Base-by-base conservation (phyloP, 2,797 vertebrate genomes). In the Spinibarbus caldwelli region DNA sequence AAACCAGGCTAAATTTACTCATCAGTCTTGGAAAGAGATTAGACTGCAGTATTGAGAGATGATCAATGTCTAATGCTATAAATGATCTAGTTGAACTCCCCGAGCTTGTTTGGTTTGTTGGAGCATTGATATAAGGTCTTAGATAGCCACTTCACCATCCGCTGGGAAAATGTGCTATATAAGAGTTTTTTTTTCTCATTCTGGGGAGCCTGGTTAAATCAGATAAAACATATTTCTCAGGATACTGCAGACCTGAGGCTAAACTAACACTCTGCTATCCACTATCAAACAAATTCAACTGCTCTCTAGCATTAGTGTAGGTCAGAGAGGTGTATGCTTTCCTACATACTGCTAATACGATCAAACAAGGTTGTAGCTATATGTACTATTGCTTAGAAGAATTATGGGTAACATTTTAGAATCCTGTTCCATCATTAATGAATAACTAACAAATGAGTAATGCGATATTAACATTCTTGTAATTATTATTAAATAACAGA, bases 1-100 rank as follows among this genome's bases (percentile, higher is more conserved):
- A 85, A 79, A 85, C 66, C 52, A 12, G 31, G 52, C 76, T 71
- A 79, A 78, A 64, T 85, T 64, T 59, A 79, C 83, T 80, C 77
- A 85, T 80, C 66, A 57, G 66, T 31, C 41, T 85, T 64, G 5
- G 64, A n/a, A 19, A 84, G 64, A 71, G 76, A 77, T 54, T 84
- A 78, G 62, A 52, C 34, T 11, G 47, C 72, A 45, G 21, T 85
- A 79, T 85, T 79, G 77, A 80, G 49, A 80, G 77, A 72, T 72
- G 76, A 85, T 72, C 83, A 26, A 85, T 85, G 52, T 23, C 29
- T 64, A 47, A 59, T 79, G 75, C 83, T 57, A 79, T 67, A 79
- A 71, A 85, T 36, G 52, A 79, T 85, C 83, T 47, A 71, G 83
- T 21, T 79, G 76, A 26, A 81, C 31, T 62, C 67, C 9, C 31